Evolutionary conservation across 2,113 vertebrate species (phyloP).

Genomic region (Ardeotis arabs): DNA sequence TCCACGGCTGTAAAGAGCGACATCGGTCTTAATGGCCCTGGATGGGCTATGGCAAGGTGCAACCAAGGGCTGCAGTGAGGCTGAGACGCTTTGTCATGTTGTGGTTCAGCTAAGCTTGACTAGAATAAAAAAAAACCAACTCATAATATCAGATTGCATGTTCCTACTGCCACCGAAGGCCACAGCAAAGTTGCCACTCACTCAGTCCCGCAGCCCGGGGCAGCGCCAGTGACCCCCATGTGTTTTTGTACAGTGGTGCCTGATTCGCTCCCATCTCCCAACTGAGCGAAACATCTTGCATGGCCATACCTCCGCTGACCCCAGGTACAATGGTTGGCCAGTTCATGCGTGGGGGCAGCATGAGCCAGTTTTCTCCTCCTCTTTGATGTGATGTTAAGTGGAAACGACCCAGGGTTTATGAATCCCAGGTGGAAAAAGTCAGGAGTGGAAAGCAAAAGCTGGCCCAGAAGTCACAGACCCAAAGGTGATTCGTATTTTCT

Average conservation of each 20-base stretch:
- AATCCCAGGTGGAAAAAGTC: not conserved
- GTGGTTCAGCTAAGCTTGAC: not conserved
- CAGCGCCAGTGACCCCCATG: accelerated
- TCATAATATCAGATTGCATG: accelerated
- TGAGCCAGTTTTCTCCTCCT: not conserved
- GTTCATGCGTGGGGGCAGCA: accelerated
- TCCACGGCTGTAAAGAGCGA: not conserved
- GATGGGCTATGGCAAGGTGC: not conserved
- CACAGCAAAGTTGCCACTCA: accelerated
- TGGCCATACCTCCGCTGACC: accelerated
- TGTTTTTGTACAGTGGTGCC: not conserved
- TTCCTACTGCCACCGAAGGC: not conserved
- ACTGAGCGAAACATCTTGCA: accelerated
- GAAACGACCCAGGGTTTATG: not conserved
- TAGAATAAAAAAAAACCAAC: not conserved
- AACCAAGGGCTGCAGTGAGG: not conserved
- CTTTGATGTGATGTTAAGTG: not conserved
- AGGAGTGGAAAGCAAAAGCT: not conserved
- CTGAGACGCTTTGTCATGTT: accelerated
- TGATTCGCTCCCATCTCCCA: not conserved
- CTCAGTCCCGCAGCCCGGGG: not conserved
- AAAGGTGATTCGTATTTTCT: not conserved
- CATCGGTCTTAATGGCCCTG: not conserved
- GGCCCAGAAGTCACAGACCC: not conserved
- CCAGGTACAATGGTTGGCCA: not conserved